Evolutionary conservation across 2,797 vertebrate species (phyloP).

Genomic region (Epinephelus malabaricus): DNA sequence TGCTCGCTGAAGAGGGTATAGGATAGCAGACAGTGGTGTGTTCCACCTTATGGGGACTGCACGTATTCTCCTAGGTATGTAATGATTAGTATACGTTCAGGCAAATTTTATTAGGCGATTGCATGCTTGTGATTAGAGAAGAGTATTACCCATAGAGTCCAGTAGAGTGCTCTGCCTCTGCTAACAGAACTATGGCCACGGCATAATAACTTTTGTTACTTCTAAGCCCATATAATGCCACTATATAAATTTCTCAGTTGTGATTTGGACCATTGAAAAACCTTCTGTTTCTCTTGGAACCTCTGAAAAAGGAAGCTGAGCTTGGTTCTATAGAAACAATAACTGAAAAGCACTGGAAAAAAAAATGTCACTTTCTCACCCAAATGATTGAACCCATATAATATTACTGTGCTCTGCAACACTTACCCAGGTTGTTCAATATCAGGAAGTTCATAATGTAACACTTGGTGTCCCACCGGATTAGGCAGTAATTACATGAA

Average conservation of each 20-base stretch:
- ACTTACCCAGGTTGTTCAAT: constrained; percentile 78
- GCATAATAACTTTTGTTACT: no score
- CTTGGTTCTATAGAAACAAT: background rate
- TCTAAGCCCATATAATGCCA: no score
- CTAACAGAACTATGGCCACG: no score
- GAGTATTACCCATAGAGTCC: no score
- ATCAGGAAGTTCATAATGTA: constrained; percentile 86
- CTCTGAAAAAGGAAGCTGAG: constrained; percentile 14
- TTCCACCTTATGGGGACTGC: no score
- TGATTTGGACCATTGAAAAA: background rate
- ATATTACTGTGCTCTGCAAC: constrained; percentile 69
- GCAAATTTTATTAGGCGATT: no score
- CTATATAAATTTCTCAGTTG: background rate
- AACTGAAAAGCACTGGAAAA: constrained; percentile 43
- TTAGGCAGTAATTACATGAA: constrained; percentile 86
- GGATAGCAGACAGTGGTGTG: no score
- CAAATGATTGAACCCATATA: constrained; percentile 62
- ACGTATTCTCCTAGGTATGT: no score
- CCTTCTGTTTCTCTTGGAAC: background rate
- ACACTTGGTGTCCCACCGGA: constrained; percentile 80
- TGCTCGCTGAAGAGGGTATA: no score
- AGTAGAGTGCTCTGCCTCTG: no score
- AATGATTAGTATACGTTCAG: no score
- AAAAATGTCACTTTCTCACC: constrained; percentile 44
- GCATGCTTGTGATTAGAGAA: no score